Base-by-base conservation (phyloP, 2,113 vertebrate genomes). In the Plectropomus leopardus region DNA sequence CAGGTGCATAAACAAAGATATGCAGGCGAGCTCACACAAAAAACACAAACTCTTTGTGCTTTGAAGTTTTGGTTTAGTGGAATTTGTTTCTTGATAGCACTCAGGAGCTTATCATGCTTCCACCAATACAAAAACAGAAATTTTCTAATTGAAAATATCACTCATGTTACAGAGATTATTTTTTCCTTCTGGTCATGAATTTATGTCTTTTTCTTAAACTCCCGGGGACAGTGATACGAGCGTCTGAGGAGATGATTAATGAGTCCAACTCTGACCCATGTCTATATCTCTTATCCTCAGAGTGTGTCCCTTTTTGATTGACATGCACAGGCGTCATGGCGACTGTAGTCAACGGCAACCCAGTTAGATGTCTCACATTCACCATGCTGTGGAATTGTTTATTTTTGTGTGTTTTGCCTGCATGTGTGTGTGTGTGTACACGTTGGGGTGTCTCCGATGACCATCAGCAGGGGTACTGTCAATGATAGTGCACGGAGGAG, bases 321-420 rank as follows among this genome's bases (percentile, higher is more conserved):
- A 92, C 89, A 81, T 42, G 66, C 86, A 89, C 91, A 93, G 93
- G 82, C 84, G 73, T 87, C 82, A 65, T 47, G 66, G 76, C 78
- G 63, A 87, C 87, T 72, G 75, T 71, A 80, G 60, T 73, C 69
- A 64, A 86, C 76, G 59, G 50, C 44, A 64, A 36, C 68, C 59
- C 42, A 3, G 53, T 67, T 65, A 82, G 74, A 82, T 66, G 69
- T 78, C 60, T 71, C 60, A 17, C 64, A 58, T 68, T 88, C 0
- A 4, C 54, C 50, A 61, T 24, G 15, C 74, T 47, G 79, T 11
- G 8, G 53, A 57, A 71, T 84, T 90, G 89, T 92, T 85, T 83
- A 82, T 82, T 83, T 88, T 87, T 47, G 60, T 88, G 88, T 84
- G 80, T 85, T 84, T 90, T 76, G 74, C 75, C 44, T 80, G 16